A percentile compares a stretch with the other conserved stretches of the same genome.
phyloP scores from a whole-genome alignment of 2,113 vertebrate species.

The Ochotona curzoniae region DNA sequence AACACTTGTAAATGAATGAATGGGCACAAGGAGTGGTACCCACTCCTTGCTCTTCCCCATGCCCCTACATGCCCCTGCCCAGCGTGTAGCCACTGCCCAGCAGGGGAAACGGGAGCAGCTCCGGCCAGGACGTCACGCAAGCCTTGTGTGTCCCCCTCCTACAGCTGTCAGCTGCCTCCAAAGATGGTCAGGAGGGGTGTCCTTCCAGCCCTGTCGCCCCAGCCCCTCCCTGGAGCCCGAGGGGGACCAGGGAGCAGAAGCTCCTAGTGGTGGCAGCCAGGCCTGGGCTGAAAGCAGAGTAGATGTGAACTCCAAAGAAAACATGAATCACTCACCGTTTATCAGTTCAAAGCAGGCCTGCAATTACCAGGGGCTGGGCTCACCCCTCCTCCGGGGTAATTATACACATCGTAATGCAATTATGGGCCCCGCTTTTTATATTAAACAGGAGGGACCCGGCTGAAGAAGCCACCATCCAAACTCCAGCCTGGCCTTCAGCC shows the following conservation, averaged over 20 bases:
- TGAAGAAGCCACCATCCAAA: conserved; percentile 80
- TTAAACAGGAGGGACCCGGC: conserved; percentile 82
- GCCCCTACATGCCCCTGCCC: neutral
- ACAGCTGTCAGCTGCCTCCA: neutral
- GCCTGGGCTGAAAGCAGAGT: conserved; percentile 63
- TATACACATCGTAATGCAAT: conserved; percentile 87
- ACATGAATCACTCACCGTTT: conserved; percentile 80
- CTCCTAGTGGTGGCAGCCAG: neutral
- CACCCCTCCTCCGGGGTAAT: conserved; percentile 84
- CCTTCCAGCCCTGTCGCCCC: neutral
- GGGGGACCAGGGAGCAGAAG: neutral
- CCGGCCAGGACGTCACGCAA: neutral
- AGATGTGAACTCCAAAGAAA: conserved; percentile 79
- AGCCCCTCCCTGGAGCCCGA: neutral
- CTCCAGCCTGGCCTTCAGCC: conserved; percentile 30
- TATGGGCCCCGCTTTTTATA: conserved; percentile 85
- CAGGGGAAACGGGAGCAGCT: neutral
- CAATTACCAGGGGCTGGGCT: conserved; percentile 83
- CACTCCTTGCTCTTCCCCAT: neutral
- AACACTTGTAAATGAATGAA: neutral
- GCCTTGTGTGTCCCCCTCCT: neutral
- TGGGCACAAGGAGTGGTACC: neutral
- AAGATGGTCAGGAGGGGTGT: neutral
- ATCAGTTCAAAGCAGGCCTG: conserved; percentile 86
- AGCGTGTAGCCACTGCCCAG: neutral